These are phyloP conservation scores for Sterna hirundo DNA, from an alignment of 2,113 vertebrate genomes.

Conservation along the genomic window DNA sequence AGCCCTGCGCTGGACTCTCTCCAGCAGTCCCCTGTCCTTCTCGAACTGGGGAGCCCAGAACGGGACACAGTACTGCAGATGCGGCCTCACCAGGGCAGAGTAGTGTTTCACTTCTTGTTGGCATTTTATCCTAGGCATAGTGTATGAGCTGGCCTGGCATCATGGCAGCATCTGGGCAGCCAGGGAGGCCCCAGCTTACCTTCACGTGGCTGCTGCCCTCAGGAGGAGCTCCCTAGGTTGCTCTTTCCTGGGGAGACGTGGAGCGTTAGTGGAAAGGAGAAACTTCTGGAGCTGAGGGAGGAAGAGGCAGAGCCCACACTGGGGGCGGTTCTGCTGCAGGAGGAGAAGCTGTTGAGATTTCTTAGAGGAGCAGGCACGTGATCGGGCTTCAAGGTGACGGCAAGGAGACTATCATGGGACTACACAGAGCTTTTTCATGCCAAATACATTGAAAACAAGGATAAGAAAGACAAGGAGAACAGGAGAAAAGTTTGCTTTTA, in stretches of 20 bases:
- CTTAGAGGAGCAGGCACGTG: background rate
- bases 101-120: background rate
- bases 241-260: background rate
- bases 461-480: background rate
- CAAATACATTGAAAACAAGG: background rate
- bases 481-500: background rate
- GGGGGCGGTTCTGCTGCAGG: background rate
- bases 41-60: too few species aligned
- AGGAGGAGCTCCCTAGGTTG: background rate
- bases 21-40: too few species aligned
- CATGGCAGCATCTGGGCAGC: background rate
- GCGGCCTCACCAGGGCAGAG: too few species aligned
- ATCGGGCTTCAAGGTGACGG: background rate
- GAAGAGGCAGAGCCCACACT: background rate
- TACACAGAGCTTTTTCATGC: background rate
- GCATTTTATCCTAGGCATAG: background rate
- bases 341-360: background rate
- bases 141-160: background rate
- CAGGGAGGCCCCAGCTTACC: background rate
- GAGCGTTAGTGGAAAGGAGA: rapidly evolving
- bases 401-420: background rate
- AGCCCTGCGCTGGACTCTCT: too few species aligned
- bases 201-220: background rate
- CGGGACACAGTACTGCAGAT: too few species aligned
- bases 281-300: background rate